Conservation (phyloP, 2,113 vertebrate species). For the Neoarius graeffei region DNA sequence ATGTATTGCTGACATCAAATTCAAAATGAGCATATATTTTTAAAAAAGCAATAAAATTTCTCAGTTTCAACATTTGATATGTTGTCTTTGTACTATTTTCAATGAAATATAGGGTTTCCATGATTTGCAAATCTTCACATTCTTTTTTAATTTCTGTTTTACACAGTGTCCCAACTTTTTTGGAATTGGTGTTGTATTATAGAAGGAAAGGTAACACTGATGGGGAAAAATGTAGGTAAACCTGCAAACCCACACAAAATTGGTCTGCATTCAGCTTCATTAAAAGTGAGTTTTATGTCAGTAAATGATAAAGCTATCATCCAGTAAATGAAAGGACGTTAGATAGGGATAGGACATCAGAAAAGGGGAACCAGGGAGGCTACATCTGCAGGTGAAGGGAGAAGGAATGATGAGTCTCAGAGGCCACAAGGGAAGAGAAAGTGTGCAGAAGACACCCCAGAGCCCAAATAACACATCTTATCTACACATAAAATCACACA, state of each 20-base stretch:
- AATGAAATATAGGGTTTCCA: too few species aligned
- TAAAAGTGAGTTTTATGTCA: slow-evolving; percentile 24
- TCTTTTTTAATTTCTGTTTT: too few species aligned
- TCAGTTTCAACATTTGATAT: too few species aligned
- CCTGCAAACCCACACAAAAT: slow-evolving; percentile 22
- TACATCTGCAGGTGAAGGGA: slow-evolving; percentile 55
- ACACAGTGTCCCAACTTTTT: too few species aligned
- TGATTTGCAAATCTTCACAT: too few species aligned
- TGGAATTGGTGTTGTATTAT: neutral
- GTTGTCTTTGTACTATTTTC: too few species aligned
- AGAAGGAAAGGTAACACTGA: neutral
- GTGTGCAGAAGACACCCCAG: slow-evolving; percentile 68
- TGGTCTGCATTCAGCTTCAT: slow-evolving; percentile 22
- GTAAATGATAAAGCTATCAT: slow-evolving; percentile 44
- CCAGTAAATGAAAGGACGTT: slow-evolving; percentile 58
- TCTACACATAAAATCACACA: slow-evolving; percentile 33
- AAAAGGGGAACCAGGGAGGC: slow-evolving; percentile 38
- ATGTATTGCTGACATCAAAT: too few species aligned
- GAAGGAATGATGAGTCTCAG: slow-evolving; percentile 56
- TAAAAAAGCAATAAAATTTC: too few species aligned
- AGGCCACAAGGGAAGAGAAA: slow-evolving; percentile 83
- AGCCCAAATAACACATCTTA: slow-evolving; percentile 42
- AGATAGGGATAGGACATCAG: slow-evolving; percentile 60
- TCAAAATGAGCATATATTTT: too few species aligned
- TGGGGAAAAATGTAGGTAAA: neutral